Base-by-base conservation (phyloP, 2,888 invertebrate species). In the Ephialtes manifestator region DNA sequence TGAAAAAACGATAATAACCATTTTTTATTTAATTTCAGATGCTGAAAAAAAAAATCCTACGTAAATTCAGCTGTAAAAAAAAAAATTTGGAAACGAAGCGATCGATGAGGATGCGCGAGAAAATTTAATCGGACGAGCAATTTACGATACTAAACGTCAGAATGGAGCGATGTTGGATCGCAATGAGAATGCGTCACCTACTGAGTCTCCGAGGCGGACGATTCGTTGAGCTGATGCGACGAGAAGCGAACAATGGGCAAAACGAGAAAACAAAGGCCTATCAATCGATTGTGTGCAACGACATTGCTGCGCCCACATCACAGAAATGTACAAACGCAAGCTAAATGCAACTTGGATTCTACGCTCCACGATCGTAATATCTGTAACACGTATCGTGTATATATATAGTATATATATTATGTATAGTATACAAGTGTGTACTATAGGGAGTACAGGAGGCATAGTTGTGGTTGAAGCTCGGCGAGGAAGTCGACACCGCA, bases 401-500 rank as follows among this genome's bases (percentile, higher is more conserved):
- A 31, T 31, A 31, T 31, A 31, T 35, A 35, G 35, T 2, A 35
- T 35, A 35, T 35, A 35, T 35, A 35, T 2, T 35, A 7, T 35
- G 35, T 35, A 35, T 35, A 1, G 8, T 39, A 39, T 39, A 39
- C 5, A 39, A 39, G 10, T 39, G 39, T 8, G 10, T 39, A 39
- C 8, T n/a, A 8, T 24, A 48, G n/a, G 24, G 24, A 2, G 24
- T 28, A 28, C 46, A 43, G 15, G 24, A 35, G n/a, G 63, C 28
- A 67, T 77, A 77, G 28, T 75, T 60, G 74, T 58, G 78, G 72
- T 72, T 60, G 39, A 43, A 68, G 63, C 43, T 67, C 48, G 48
- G 55, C 58, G 63, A 83, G 83, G 83, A 83, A 75, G 86, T 67
- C 53, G 65, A 81, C 82, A 81, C 84, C 84, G 75, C 79, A 86